Evolutionary conservation across 2,113 vertebrate species (phyloP), one percentile per base, ranked within the genome.

Genomic region (Panthera tigris): DNA sequence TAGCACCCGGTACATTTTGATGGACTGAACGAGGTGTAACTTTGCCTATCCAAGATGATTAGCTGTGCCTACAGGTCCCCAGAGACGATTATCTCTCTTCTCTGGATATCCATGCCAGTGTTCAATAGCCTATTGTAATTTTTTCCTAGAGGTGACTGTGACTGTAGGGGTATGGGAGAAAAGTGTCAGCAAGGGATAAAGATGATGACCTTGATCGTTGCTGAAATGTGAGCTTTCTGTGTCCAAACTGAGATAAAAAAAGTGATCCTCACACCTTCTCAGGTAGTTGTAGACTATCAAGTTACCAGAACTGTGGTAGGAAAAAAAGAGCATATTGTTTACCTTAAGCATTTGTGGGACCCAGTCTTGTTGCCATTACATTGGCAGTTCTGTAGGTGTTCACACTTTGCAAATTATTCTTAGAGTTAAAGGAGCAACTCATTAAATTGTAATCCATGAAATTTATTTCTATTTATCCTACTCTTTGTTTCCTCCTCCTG

Each of bases 201-300:
- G 76, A 92, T 50, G 87, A 96, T 94, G 90, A 33, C 78, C 94
- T 96, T 27, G 41, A 91, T 80, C 2, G 0, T 52, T 91, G 85
- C 91, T 66, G 98, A 98, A 97, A 98, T 93, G 82, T 94, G 97
- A 98, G 97, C 98, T 94, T 94, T 66, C 81, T 74, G 27, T 96
- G 96, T 93, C 95, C 97, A 94, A 93, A 89, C 33, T 39, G 81
- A 97, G 97, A 98, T 98, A 91, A 97, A 96, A 96, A 85, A 95
- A 86, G 89, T 36, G 97, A 98, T 97, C 97, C 97, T 95, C 74
- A 94, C 86, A 31, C 93, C 97, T 98, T 98, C 97, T 98, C 97
- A 97, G 61, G 93, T 98, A 90, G 73, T 95, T 94, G 92, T 39
- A 79, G 78, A 83, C 88, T 88, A 96, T 98, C 69, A n/a, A 94